A percentile compares a stretch with the other conserved stretches of the same genome.
Evolutionary conservation across 2,797 vertebrate genomes (phyloP).

Genomic region (Triplophysa yarkandensis): DNA sequence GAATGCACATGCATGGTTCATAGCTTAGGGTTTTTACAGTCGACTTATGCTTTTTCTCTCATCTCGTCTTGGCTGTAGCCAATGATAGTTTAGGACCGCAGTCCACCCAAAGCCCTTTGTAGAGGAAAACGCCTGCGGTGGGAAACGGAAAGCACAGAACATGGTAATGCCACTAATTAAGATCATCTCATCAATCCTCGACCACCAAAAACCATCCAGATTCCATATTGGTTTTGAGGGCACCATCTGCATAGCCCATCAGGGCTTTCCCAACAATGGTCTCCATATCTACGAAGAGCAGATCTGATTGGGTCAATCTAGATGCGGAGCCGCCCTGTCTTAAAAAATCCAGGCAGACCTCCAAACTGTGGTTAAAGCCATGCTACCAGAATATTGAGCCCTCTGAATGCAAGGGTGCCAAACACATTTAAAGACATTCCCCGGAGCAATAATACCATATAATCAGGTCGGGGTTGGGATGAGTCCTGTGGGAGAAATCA

Average conservation of each 20-base stretch:
- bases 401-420: constrained; percentile 61
- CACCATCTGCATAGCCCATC: constrained; percentile 70
- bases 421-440: constrained; percentile 65
- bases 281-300: constrained; percentile 26
- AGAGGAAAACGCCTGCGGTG: constrained; percentile 63
- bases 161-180: constrained; percentile 70
- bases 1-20: constrained; percentile 49
- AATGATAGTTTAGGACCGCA: constrained; percentile 55
- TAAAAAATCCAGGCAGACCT: constrained; percentile 62
- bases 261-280: constrained; percentile 39
- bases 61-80: constrained; percentile 62
- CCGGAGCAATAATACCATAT: constrained; percentile 64
- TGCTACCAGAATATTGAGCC: constrained; percentile 55
- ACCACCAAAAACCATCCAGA: constrained; percentile 66
- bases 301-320: constrained; percentile 45
- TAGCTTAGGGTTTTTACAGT: constrained; percentile 35
- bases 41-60: constrained; percentile 57
- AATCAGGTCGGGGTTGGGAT: constrained; percentile 60
- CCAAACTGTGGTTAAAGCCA: constrained; percentile 61
- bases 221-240: constrained; percentile 73
- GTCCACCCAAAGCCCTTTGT: constrained; percentile 58
- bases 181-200: constrained; percentile 71
- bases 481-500: constrained; percentile 28
- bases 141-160: constrained; percentile 70
- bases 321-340: constrained; percentile 33